phyloP scores from a whole-genome alignment of 2,113 vertebrate species.

The Nesoenas mayeri region DNA sequence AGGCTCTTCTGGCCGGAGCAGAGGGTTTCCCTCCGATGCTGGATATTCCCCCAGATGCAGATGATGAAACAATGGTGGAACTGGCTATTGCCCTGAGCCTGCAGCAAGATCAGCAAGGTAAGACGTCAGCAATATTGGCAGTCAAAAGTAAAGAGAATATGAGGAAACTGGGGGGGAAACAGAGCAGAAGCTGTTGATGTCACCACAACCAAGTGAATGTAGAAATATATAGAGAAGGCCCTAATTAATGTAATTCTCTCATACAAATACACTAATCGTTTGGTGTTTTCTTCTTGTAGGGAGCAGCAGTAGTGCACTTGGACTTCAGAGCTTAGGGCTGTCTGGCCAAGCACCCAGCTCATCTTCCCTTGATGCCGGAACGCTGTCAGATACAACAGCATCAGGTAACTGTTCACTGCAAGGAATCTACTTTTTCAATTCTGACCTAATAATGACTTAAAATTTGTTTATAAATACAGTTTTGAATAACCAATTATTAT shows the following conservation, averaged over 20 bases:
- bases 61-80: conserved; percentile 99
- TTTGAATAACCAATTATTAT: neutral
- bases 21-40: conserved; percentile 98
- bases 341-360: conserved; percentile 98
- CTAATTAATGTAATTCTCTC: neutral
- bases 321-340: conserved; percentile 94
- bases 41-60: conserved; percentile 97
- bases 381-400: conserved; percentile 96
- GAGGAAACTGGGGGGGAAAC: neutral
- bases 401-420: conserved; percentile 90
- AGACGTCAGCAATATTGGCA: neutral
- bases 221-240: neutral
- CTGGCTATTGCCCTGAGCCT: conserved; percentile 96
- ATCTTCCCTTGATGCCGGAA: conserved; percentile 96
- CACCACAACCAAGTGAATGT: neutral
- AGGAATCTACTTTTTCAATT: neutral
- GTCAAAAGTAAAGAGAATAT: neutral
- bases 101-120: conserved; percentile 98
- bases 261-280: neutral
- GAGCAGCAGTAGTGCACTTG: conserved; percentile 97
- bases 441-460: neutral
- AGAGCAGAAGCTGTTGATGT: neutral
- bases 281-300: conserved; percentile 76
- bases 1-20: conserved; percentile 94
- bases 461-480: neutral